Evolutionary conservation across 2,797 vertebrate genomes (phyloP).

Genomic region (Neoniphon sammara): DNA sequence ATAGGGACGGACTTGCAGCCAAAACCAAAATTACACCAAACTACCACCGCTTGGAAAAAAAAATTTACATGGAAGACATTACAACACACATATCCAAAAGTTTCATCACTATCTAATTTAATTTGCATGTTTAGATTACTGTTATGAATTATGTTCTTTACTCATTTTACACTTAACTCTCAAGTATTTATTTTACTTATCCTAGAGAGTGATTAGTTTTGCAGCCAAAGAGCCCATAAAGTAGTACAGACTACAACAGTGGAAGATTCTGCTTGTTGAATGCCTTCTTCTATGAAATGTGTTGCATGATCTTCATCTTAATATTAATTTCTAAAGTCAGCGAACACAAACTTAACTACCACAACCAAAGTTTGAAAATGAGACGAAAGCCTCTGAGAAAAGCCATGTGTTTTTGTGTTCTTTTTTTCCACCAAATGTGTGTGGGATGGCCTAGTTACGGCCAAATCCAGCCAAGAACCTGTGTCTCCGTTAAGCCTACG

Average conservation of each 20-base stretch:
- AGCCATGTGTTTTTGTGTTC: not conserved
- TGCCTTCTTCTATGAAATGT: too few species aligned
- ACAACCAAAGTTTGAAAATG: not conserved
- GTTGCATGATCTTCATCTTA: not conserved
- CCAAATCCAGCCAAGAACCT: slow-evolving; percentile 30
- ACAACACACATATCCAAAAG: not conserved
- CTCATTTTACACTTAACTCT: too few species aligned
- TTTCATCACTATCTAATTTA: not conserved
- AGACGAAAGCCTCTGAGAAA: slow-evolving; percentile 17
- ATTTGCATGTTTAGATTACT: too few species aligned
- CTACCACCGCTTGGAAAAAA: slow-evolving; percentile 3
- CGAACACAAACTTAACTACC: not conserved
- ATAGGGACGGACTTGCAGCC: slow-evolving; percentile 29
- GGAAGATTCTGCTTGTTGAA: not conserved
- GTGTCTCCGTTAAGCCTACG: slow-evolving; percentile 28
- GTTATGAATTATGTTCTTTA: too few species aligned
- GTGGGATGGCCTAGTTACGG: slow-evolving; percentile 28
- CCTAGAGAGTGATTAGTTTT: not conserved
- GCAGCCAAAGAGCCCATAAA: not conserved
- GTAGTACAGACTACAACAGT: not conserved
- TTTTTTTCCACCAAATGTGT: slow-evolving; percentile 22
- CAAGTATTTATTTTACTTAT: not conserved
- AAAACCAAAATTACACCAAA: slow-evolving; percentile 35
- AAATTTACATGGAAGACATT: slow-evolving; percentile 22
- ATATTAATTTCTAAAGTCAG: slow-evolving; percentile 4